Evolutionary conservation across 2,797 vertebrate species (phyloP).

Genomic region (Pyrocephalus nanus): DNA sequence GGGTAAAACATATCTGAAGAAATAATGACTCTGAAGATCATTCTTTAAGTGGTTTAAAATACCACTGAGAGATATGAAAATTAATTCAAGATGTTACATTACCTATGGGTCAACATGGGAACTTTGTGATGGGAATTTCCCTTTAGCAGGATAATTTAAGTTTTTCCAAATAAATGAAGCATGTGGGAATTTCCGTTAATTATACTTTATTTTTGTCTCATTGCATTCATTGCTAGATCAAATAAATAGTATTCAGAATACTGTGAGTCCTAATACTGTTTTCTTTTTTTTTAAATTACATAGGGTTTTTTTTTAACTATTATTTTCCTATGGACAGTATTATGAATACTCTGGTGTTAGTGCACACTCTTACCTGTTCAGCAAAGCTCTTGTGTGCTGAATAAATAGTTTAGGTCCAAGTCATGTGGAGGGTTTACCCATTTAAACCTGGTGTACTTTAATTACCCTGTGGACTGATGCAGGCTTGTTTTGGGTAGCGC

Average conservation of each 20-base stretch:
- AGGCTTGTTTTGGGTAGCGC: background rate
- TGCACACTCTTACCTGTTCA: background rate
- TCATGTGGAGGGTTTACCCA: rapidly evolving
- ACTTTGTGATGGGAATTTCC: background rate
- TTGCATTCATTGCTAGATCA: background rate
- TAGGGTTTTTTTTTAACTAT: background rate
- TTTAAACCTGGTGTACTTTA: background rate
- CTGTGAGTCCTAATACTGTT: background rate
- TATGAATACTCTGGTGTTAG: background rate
- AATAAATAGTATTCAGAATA: background rate
- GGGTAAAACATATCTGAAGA: background rate
- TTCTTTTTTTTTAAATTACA: background rate
- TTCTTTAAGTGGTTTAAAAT: background rate
- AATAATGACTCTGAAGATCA: background rate
- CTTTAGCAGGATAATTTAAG: background rate
- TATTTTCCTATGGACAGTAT: background rate
- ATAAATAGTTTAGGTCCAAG: background rate
- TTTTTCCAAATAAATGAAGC: background rate
- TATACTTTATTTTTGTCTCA: background rate
- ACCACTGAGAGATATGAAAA: background rate
- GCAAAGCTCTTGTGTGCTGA: background rate
- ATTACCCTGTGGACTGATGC: background rate
- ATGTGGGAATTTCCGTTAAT: background rate
- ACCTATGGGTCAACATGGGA: background rate
- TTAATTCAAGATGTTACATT: background rate